A percentile compares a stretch with the other conserved stretches of the same genome.
Evolutionary conservation across 2,113 vertebrate genomes (phyloP).

Genomic region (Microcebus lehilahytsara): DNA sequence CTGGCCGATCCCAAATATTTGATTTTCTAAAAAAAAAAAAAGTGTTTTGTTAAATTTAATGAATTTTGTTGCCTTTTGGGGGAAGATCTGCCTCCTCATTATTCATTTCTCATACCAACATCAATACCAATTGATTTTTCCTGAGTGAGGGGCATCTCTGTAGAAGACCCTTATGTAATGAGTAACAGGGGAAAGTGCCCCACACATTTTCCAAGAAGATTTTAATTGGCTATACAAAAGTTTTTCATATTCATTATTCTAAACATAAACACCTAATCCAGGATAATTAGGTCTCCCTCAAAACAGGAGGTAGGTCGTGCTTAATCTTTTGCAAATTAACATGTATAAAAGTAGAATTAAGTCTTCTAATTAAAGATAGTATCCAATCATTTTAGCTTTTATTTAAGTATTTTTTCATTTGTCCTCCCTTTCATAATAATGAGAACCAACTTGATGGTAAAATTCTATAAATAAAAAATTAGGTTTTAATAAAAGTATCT

Average conservation of each 20-base stretch:
- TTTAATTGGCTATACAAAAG: slow-evolving; percentile 49
- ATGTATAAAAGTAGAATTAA: slow-evolving; percentile 53
- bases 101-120: neutral
- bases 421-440: slow-evolving; percentile 10
- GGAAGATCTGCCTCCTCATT: neutral
- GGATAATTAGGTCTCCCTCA: slow-evolving; percentile 27
- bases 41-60: neutral
- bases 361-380: slow-evolving; percentile 46
- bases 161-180: neutral
- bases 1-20: neutral
- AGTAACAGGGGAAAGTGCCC: neutral
- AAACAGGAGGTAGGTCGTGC: slow-evolving; percentile 21
- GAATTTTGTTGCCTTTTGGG: neutral
- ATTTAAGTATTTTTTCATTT: slow-evolving; percentile 50
- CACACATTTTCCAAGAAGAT: slow-evolving; percentile 17
- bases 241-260: slow-evolving; percentile 37
- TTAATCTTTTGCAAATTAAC: slow-evolving; percentile 63
- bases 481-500: slow-evolving; percentile 34
- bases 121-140: neutral
- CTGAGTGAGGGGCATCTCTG: neutral
- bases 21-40: slow-evolving; percentile 15
- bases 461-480: slow-evolving; percentile 35
- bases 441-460: slow-evolving; percentile 37
- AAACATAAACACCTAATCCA: slow-evolving; percentile 52
- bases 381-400: slow-evolving; percentile 46